A percentile compares a stretch with the other conserved stretches of the same genome.
Evolutionary conservation across 1,140 invertebrate genomes (phyloP).

Genomic region (Cherax quadricarinatus): DNA sequence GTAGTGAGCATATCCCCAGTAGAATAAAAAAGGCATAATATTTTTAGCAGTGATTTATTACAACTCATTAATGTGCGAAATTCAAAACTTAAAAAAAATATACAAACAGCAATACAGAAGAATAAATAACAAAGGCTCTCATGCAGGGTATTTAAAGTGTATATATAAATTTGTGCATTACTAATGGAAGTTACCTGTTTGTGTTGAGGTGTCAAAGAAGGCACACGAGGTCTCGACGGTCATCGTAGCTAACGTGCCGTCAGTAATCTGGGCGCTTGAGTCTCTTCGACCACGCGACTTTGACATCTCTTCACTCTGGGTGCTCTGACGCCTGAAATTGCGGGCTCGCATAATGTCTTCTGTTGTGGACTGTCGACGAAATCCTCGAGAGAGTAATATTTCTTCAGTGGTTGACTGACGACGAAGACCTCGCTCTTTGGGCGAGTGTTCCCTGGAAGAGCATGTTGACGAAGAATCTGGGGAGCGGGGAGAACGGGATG

Average conservation of each 20-base stretch:
- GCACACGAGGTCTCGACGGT: constrained; percentile 93
- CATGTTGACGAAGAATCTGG: constrained; percentile 86
- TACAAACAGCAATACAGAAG: too few relatives aligned
- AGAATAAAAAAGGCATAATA: too few relatives aligned
- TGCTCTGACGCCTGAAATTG: constrained; percentile 85
- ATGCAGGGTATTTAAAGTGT: too few relatives aligned
- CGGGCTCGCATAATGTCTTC: constrained; percentile 94
- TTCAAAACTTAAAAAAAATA: too few relatives aligned
- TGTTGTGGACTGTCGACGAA: constrained; percentile 91
- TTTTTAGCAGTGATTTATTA: too few relatives aligned
- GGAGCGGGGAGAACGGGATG: constrained; percentile 79
- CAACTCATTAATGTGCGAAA: too few relatives aligned
- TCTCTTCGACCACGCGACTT: constrained; percentile 87
- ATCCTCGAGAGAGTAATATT: constrained; percentile 92
- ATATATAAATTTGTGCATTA: too few relatives aligned
- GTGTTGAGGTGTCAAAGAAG: constrained; percentile 94
- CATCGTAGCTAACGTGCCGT: constrained; percentile 94
- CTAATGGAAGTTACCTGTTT: constrained; percentile 83
- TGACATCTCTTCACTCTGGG: constrained; percentile 76
- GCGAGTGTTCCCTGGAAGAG: constrained; percentile 81
- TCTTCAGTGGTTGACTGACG: constrained; percentile 94
- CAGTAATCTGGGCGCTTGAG: constrained; percentile 92
- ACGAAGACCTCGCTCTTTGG: constrained; percentile 76
- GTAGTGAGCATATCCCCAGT: too few relatives aligned
- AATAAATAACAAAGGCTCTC: too few relatives aligned